Conservation (phyloP, 92 coral and sea anemone species). For the Nematostella vectensis region DNA sequence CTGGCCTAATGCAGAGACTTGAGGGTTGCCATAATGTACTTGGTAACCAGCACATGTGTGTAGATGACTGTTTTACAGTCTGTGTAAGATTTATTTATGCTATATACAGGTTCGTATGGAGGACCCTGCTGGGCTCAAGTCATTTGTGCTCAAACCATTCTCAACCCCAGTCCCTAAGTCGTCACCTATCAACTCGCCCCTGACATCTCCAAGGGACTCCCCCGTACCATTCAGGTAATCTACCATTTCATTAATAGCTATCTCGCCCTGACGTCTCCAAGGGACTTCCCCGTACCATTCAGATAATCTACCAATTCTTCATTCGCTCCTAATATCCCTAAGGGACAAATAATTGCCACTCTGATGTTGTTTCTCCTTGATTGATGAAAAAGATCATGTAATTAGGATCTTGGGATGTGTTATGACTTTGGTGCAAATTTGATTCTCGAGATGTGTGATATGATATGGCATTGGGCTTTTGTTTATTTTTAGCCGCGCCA, state of each 20-base stretch:
- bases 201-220: constrained; percentile 73
- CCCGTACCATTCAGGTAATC: constrained; percentile 49
- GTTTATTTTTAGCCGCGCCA: constrained; percentile 23
- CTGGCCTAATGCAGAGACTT: too few species aligned
- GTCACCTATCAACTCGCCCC: constrained; percentile 70
- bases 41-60: too few species aligned
- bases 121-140: constrained; percentile 32
- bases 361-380: too few species aligned
- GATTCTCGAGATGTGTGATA: too few species aligned
- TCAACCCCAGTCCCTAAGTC: constrained; percentile 75
- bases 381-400: too few species aligned
- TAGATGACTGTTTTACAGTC: too few species aligned
- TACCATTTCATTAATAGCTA: neutral
- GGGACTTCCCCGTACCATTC: constrained; percentile 54
- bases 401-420: too few species aligned
- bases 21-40: too few species aligned
- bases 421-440: too few species aligned
- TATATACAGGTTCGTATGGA: constrained; percentile 30
- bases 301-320: constrained; percentile 27
- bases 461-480: too few species aligned
- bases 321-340: constrained; percentile 40
- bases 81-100: too few species aligned
- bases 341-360: constrained; percentile 51
- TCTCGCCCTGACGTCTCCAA: constrained; percentile 69
- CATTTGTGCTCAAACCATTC: constrained; percentile 79